phyloP scores from a whole-genome alignment of 2,797 vertebrate genomes.

The Cossypha niveicapilla region DNA sequence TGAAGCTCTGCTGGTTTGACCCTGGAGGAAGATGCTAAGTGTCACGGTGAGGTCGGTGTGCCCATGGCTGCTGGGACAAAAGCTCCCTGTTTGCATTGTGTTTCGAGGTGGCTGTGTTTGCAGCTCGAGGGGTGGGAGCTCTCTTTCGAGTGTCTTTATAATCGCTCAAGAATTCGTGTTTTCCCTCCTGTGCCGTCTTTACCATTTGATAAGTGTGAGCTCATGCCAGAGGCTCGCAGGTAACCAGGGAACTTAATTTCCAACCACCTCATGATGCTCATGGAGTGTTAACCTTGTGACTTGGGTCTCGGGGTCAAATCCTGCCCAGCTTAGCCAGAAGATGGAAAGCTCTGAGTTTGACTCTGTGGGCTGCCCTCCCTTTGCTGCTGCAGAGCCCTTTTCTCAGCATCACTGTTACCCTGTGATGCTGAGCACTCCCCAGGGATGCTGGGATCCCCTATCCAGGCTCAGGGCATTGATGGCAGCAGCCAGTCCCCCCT shows the following conservation, averaged over 20 bases:
- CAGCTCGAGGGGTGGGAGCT: neutral
- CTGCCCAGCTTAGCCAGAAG: neutral
- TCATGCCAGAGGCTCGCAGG: neutral
- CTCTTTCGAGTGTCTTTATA: neutral
- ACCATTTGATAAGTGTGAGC: neutral
- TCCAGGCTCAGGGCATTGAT: neutral
- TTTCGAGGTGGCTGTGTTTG: neutral
- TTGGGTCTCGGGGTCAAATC: neutral
- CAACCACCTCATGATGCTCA: fast-evolving
- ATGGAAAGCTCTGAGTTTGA: neutral
- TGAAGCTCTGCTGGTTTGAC: neutral
- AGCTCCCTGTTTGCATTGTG: neutral
- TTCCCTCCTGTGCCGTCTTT: fast-evolving
- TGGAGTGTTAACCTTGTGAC: neutral
- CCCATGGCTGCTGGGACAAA: neutral
- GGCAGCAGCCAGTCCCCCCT: fast-evolving
- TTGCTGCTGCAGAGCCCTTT: neutral
- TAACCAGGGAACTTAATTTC: neutral
- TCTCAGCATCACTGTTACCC: fast-evolving
- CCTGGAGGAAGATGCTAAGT: fast-evolving
- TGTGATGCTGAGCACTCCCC: neutral
- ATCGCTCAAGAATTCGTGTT: neutral
- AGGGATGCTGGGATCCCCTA: neutral
- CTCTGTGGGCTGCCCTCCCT: neutral
- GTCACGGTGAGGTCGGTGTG: neutral